Percentiles rank a stretch among this genome's conserved stretches.
These are phyloP conservation scores for Athalia cordata DNA, from an alignment of 2,888 invertebrate species.

Conservation along the genomic window DNA sequence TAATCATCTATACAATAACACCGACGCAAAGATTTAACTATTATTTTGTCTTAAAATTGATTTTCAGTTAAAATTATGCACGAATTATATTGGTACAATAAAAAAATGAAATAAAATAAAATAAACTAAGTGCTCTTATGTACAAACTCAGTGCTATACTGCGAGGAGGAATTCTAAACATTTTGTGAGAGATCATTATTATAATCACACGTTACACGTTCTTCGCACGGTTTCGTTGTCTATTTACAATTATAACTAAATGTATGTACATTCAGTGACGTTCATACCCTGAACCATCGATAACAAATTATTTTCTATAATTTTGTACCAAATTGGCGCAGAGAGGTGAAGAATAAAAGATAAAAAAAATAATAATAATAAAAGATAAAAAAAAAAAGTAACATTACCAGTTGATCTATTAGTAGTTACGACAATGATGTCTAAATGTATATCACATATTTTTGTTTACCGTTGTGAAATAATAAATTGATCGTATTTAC, in stretches of 20 bases:
- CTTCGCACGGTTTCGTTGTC: constrained; percentile 10
- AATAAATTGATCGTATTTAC: constrained; percentile 25
- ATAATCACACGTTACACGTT: constrained; percentile 35
- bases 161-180: neutral
- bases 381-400: neutral
- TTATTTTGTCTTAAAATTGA: neutral
- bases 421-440: constrained; percentile 19
- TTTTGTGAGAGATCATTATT: constrained; percentile 36
- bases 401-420: neutral
- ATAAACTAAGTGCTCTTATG: neutral
- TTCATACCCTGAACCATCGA: neutral
- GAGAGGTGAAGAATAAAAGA: neutral
- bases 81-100: constrained; percentile 7
- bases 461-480: constrained; percentile 3
- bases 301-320: constrained; percentile 32
- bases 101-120: constrained; percentile 13
- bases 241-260: constrained; percentile 27
- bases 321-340: constrained; percentile 39
- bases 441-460: constrained; percentile 40
- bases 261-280: neutral
- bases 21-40: neutral
- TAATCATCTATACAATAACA: neutral
- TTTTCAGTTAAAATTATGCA: neutral
- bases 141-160: neutral
- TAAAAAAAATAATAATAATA: neutral